Evolutionary conservation across 2,888 invertebrate species (phyloP).

Genomic region (Argyresthia albistria): DNA sequence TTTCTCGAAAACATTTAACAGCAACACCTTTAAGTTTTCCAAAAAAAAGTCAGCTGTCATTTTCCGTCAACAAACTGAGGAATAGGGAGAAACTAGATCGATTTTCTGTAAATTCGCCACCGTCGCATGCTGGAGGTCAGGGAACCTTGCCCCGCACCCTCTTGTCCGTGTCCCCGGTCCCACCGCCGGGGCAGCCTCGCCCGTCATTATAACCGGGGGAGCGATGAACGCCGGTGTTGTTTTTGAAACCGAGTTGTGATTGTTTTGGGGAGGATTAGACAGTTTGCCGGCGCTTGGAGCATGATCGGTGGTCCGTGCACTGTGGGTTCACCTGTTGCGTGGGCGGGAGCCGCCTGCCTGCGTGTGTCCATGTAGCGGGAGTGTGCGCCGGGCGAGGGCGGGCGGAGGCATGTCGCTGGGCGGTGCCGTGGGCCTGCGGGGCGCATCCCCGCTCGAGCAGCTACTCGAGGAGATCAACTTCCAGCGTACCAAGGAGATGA

Average conservation of each 20-base stretch:
- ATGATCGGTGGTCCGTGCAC: background rate
- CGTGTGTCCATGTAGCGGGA: no score
- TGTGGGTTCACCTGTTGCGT: background rate
- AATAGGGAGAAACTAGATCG: background rate
- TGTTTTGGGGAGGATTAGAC: background rate
- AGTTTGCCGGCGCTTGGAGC: background rate
- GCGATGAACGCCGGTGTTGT: background rate
- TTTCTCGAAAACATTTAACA: no score
- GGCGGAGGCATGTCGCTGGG: slow-evolving; percentile 43
- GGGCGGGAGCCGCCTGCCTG: background rate
- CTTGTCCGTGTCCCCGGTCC: background rate
- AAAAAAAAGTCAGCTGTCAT: no score
- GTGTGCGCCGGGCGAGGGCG: background rate
- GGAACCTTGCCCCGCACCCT: background rate
- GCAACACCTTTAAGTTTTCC: no score
- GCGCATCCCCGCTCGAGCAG: slow-evolving; percentile 85
- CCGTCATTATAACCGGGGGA: background rate
- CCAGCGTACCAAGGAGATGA: slow-evolving; percentile 92
- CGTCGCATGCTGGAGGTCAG: background rate
- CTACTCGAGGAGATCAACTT: slow-evolving; percentile 93
- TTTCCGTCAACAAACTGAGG: slow-evolving; percentile 2
- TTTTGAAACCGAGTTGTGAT: background rate
- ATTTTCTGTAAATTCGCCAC: slow-evolving; percentile 1
- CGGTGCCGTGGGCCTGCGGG: slow-evolving; percentile 44
- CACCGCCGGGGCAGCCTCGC: background rate